A percentile compares a stretch with the other conserved stretches of the same genome.
Conservation (phyloP, 1,140 invertebrate species). For the Drosophila oshimai region DNA sequence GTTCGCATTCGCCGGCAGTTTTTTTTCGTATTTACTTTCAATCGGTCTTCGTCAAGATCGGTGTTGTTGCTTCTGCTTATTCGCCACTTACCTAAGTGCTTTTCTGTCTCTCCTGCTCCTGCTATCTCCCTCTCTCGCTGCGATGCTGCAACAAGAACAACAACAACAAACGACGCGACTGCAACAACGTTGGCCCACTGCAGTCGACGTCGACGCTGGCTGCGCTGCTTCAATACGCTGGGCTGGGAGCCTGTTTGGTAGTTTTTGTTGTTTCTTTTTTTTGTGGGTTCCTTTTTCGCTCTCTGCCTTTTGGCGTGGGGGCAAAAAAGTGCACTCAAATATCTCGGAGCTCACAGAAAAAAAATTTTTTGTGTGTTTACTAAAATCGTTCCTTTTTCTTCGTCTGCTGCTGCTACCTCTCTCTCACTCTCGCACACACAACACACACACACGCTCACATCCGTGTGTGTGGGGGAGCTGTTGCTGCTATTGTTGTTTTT, state of each 20-base stretch:
- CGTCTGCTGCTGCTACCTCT: neutral
- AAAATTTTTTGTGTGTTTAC: conserved; percentile 15
- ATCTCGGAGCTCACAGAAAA: conserved; percentile 10
- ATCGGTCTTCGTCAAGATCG: conserved; percentile 28
- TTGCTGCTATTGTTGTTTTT: conserved; percentile 1
- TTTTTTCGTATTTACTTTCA: conserved; percentile 26
- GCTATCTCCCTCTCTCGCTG: neutral
- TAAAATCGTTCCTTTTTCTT: conserved; percentile 8
- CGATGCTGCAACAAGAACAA: conserved; percentile 44
- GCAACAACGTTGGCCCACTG: conserved; percentile 23
- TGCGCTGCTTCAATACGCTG: conserved; percentile 9
- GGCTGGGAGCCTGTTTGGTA: conserved; percentile 21
- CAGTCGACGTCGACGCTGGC: conserved; percentile 40
- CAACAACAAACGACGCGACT: conserved; percentile 41
- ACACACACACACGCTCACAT: conserved; percentile 32
- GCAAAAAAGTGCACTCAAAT: conserved; percentile 24
- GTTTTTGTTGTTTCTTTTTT: conserved; percentile 41
- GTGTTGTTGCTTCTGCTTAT: conserved; percentile 2
- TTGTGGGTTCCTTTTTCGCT: conserved; percentile 23
- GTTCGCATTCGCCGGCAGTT: conserved; percentile 59
- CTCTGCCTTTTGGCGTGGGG: neutral
- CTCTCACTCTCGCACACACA: conserved; percentile 1
- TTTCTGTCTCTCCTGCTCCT: conserved; percentile 42
- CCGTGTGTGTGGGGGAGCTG: conserved; percentile 16
- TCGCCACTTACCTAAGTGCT: conserved; percentile 50